Evolutionary conservation across 2,797 vertebrate genomes (phyloP).

Genomic region (Coregonus suidteri): DNA sequence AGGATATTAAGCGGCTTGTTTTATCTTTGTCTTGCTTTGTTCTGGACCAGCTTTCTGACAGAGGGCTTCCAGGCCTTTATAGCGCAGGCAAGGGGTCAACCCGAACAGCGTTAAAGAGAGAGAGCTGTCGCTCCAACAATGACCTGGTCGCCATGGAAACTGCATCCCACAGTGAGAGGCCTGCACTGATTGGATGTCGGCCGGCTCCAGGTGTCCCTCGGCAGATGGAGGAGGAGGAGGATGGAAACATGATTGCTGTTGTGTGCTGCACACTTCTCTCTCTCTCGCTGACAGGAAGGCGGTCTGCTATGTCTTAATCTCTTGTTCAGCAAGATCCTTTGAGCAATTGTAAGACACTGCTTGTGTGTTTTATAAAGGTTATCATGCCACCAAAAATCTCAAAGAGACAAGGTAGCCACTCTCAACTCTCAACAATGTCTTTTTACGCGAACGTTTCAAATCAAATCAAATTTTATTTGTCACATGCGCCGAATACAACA

Average conservation of each 20-base stretch:
- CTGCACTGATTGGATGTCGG: constrained; percentile 47
- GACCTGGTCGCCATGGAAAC: constrained; percentile 65
- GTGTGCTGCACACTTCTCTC: constrained; percentile 14
- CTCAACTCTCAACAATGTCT: too few species aligned
- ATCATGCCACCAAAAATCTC: not conserved
- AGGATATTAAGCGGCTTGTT: not conserved
- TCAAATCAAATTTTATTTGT: too few species aligned
- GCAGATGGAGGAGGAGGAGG: constrained; percentile 30
- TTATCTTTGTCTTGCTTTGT: constrained; percentile 11
- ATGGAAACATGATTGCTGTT: constrained; percentile 41
- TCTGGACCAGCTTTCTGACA: constrained; percentile 10
- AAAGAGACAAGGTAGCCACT: not conserved
- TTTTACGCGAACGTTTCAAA: too few species aligned
- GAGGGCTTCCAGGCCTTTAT: constrained; percentile 11
- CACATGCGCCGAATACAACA: too few species aligned
- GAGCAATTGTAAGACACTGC: not conserved
- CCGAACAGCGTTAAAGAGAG: constrained; percentile 1
- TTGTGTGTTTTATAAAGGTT: not conserved
- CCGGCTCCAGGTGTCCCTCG: constrained; percentile 45
- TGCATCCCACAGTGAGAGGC: constrained; percentile 44
- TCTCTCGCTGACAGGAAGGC: constrained; percentile 1
- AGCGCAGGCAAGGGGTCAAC: constrained; percentile 30
- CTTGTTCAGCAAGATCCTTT: not conserved
- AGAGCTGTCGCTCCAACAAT: constrained; percentile 36
- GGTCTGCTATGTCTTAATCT: not conserved